These are phyloP conservation scores for Onychostoma macrolepis DNA, from an alignment of 2,113 vertebrate genomes.

Conservation along the genomic window DNA sequence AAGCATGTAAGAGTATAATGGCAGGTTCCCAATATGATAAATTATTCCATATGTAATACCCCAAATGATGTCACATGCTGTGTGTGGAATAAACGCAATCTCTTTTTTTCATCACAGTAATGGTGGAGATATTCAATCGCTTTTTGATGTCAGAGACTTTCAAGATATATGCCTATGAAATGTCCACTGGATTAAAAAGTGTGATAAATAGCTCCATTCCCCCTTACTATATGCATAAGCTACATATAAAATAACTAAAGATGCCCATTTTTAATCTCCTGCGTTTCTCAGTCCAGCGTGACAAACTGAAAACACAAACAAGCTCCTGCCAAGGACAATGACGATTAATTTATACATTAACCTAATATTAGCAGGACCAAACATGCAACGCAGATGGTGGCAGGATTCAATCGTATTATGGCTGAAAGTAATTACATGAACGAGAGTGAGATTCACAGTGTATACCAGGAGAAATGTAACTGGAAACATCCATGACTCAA, in stretches of 20 bases:
- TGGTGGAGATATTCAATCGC: not conserved
- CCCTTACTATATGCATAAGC: not conserved
- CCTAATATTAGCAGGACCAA: not conserved
- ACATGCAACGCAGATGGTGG: constrained; percentile 22
- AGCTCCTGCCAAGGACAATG: constrained; percentile 6
- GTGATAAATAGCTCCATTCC: not conserved
- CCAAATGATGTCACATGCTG: not conserved
- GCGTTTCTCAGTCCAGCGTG: not conserved
- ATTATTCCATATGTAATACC: not conserved
- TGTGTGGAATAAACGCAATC: not conserved
- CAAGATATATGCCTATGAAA: not conserved
- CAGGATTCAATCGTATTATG: not conserved
- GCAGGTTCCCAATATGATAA: not conserved
- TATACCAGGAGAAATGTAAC: not conserved
- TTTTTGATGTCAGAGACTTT: not conserved
- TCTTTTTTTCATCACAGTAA: not conserved
- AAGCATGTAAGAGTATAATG: not conserved
- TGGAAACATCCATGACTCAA: not conserved
- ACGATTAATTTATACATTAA: not conserved
- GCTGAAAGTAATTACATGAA: constrained; percentile 13
- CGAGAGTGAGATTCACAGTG: not conserved
- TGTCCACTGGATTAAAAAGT: not conserved
- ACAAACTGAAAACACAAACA: not conserved
- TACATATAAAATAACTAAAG: not conserved
- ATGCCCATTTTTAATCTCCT: not conserved